Conservation (phyloP, 2,113 vertebrate species). For the Aspidoscelis tigris region DNA sequence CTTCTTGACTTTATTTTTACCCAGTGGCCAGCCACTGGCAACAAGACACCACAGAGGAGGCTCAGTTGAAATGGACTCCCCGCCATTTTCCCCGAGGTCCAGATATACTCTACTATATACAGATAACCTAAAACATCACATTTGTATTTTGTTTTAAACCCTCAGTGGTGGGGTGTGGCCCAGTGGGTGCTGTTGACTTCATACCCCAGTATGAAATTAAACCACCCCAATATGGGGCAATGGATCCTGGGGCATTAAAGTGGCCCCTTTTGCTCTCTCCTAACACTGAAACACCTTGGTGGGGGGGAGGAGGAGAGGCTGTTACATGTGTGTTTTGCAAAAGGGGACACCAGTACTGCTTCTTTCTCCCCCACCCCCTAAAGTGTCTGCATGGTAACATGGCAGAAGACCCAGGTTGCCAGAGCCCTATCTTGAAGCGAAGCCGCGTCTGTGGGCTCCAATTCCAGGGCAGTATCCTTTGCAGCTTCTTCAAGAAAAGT, state of each 20-base stretch:
- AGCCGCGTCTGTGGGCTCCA: background rate
- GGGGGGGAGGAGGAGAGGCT: background rate
- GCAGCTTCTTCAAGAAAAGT: slow-evolving; percentile 8
- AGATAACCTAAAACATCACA: slow-evolving; percentile 32
- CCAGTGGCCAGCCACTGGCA: slow-evolving; percentile 23
- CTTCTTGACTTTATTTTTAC: background rate
- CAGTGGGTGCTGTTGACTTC: background rate
- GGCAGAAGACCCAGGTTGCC: background rate
- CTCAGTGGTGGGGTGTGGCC: background rate
- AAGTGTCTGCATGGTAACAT: background rate
- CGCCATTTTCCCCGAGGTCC: slow-evolving; percentile 8
- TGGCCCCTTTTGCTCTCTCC: background rate
- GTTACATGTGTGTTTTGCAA: background rate
- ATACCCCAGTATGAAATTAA: slow-evolving; percentile 1
- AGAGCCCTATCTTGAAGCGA: too few species aligned
- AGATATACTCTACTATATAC: slow-evolving; percentile 19
- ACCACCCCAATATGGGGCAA: slow-evolving; percentile 33
- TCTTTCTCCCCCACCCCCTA: background rate
- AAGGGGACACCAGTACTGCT: background rate
- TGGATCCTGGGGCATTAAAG: background rate
- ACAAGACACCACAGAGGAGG: background rate
- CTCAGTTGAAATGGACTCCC: background rate
- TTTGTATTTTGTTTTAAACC: background rate
- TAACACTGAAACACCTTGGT: background rate
- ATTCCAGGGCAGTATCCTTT: background rate